These are phyloP conservation scores for Chrysolina haemoptera DNA, from an alignment of 2,888 invertebrate species.

Conservation along the genomic window DNA sequence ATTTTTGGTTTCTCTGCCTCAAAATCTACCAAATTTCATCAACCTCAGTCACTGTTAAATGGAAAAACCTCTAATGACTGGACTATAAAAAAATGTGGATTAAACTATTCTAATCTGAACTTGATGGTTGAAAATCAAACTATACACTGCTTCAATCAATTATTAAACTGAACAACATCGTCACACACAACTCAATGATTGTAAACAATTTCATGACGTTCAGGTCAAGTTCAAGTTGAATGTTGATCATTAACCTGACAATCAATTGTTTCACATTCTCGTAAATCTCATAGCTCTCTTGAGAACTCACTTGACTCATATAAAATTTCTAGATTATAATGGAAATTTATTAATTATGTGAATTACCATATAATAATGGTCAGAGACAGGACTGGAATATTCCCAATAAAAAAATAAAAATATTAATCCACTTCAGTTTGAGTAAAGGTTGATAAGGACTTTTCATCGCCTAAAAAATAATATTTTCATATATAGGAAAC, in stretches of 20 bases:
- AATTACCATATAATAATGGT: too few species aligned
- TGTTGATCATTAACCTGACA: constrained; percentile 12
- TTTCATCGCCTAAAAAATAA: too few species aligned
- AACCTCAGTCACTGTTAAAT: too few species aligned
- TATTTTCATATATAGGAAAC: too few species aligned
- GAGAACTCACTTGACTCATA: not conserved
- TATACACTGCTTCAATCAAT: not conserved
- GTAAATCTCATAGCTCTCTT: not conserved
- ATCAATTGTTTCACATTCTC: constrained; percentile 14
- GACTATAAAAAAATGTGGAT: too few species aligned
- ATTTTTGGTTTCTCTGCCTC: too few species aligned
- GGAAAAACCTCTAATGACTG: too few species aligned
- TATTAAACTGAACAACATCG: not conserved
- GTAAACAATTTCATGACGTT: constrained; percentile 9
- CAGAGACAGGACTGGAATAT: too few species aligned
- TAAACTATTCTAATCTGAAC: not conserved
- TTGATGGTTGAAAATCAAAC: not conserved
- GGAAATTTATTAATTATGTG: not conserved
- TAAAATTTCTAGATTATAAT: not conserved
- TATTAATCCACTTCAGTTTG: too few species aligned
- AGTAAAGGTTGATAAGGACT: too few species aligned
- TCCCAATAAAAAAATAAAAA: too few species aligned
- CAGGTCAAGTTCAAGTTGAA: constrained; percentile 19
- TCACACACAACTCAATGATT: not conserved
- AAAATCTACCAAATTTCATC: too few species aligned